Evolutionary conservation across 2,888 invertebrate genomes (phyloP).

Genomic region (Argyresthia goedartella): DNA sequence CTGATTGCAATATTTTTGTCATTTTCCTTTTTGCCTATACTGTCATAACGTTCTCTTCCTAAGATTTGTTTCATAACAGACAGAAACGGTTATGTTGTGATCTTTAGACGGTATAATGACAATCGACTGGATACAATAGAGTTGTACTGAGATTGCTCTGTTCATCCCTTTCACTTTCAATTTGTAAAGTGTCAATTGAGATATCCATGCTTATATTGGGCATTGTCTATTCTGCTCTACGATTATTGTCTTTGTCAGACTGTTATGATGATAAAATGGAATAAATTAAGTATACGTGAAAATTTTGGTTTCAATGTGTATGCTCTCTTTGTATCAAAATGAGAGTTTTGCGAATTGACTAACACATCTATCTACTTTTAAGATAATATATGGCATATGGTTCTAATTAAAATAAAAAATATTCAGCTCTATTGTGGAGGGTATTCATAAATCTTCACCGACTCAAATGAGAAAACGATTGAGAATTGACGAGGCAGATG

Average conservation of each 20-base stretch:
- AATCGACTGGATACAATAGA: conserved; percentile 32
- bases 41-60: neutral
- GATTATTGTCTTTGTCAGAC: neutral
- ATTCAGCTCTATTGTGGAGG: too few species aligned
- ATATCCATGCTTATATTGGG: conserved; percentile 16
- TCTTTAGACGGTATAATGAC: conserved; percentile 45
- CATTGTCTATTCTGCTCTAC: neutral
- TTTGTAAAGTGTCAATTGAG: conserved; percentile 44
- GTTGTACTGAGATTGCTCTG: conserved; percentile 7
- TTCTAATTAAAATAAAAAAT: too few species aligned
- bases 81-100: conserved; percentile 28
- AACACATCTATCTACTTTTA: too few species aligned
- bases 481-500: conserved; percentile 41
- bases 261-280: too few species aligned
- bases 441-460: conserved; percentile 6
- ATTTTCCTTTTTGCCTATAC: neutral
- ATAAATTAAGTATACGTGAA: too few species aligned
- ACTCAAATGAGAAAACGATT: too few species aligned
- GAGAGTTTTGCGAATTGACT: too few species aligned
- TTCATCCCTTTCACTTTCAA: conserved; percentile 62
- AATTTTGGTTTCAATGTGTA: too few species aligned
- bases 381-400: too few species aligned
- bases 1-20: neutral
- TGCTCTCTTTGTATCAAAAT: too few species aligned
- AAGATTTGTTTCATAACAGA: too few species aligned